These are phyloP conservation scores for Graptemys geographica DNA, from an alignment of 2,797 vertebrate species.

Conservation along the genomic window DNA sequence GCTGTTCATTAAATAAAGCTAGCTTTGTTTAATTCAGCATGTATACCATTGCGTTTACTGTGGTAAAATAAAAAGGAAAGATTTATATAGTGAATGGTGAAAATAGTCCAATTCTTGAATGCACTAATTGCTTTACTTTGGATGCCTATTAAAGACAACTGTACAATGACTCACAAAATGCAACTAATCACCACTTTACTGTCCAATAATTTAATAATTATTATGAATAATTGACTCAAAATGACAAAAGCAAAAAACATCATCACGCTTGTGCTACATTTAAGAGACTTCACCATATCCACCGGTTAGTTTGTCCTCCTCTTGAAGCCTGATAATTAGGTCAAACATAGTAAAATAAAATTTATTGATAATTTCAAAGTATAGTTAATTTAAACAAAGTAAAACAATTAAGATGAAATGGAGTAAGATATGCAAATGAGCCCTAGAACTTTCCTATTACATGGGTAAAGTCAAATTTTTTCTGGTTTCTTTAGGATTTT, in stretches of 20 bases:
- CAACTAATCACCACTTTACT: background rate
- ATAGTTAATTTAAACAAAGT: background rate
- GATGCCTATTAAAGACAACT: slow-evolving; percentile 26
- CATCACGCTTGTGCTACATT: background rate
- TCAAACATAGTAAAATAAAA: background rate
- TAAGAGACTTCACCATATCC: background rate
- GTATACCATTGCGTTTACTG: background rate
- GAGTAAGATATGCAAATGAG: background rate
- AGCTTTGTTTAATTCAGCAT: background rate
- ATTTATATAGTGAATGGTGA: background rate
- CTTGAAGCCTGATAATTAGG: background rate
- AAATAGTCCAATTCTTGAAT: slow-evolving; percentile 8
- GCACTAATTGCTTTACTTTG: slow-evolving; percentile 52
- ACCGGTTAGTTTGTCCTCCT: background rate
- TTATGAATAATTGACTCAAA: background rate
- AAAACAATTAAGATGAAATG: background rate
- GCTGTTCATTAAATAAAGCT: no score
- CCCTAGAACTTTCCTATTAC: background rate
- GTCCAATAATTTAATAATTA: slow-evolving; percentile 5
- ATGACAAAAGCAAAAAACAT: background rate
- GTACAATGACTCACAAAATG: slow-evolving; percentile 24
- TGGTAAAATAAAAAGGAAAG: background rate
- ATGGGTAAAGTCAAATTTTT: background rate
- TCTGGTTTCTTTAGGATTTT: background rate
- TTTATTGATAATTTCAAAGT: background rate